Base-by-base conservation (phyloP, 2,888 invertebrate genomes). In the Dyspetes luteomarginatus region DNA sequence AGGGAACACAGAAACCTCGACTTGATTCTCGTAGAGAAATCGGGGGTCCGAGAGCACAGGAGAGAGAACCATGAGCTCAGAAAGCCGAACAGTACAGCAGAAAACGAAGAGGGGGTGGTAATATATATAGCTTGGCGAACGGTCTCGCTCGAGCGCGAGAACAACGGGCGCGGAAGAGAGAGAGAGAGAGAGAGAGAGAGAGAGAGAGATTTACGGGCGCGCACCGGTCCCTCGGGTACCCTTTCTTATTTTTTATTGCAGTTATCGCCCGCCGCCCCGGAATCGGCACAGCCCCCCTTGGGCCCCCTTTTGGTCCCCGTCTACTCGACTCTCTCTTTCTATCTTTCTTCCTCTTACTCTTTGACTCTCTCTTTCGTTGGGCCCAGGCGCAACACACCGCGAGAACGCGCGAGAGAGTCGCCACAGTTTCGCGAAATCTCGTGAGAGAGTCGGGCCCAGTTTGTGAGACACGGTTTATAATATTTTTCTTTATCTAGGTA, bases 181-280 rank as follows among this genome's bases (percentile, higher is more conserved):
- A 90, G 58, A 75, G 82, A 76, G 75, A 71, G 67, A 62, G 43
- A 74, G 80, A 87, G 86, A 89, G 71, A 79, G 82, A 82, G 76
- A 76, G 52, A 24, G 81, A 87, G 86, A 89, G 88, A 90, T 90
- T 90, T 88, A 88, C 88, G 88, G 88, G 85, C 89, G 85, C 85
- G 86, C 87, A 87, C 84, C 85, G 86, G 87, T 86, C 88, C 86
- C 86, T 88, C 83, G 83, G 85, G 85, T 79, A 82, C 72, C 79
- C 80, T 83, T 78, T 82, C 77, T 79, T 82, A 72, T 82, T 81
- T 81, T 82, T 83, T 82, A 84, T 82, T 83, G 83, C 76, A 80
- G 80, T 83, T 83, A 83, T 83, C 83, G 82, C 80, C 80, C 82
- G 81, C 80, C 82, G 81, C 79, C 80, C 79, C 68, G 80, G 77